Percentiles rank a stretch among this genome's conserved stretches.
phyloP scores from a whole-genome alignment of 2,888 invertebrate genomes.

The Xestia rhomboidea region DNA sequence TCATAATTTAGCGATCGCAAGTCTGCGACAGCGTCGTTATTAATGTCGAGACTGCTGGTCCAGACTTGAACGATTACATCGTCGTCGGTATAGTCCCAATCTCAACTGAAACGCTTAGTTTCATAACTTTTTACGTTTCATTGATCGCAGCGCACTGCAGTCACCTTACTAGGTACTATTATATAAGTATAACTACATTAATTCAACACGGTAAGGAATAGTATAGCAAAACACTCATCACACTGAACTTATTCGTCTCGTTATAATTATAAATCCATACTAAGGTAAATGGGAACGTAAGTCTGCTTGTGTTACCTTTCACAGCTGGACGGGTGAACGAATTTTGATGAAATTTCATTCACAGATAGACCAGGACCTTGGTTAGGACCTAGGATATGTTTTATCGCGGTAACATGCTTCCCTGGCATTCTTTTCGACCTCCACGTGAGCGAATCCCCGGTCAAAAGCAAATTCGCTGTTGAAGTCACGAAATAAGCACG shows the following conservation, averaged over 20 bases:
- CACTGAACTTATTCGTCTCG: background rate
- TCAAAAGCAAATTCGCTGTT: background rate
- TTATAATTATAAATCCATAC: background rate
- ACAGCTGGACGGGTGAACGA: background rate
- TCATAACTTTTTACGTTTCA: slow-evolving; percentile 13
- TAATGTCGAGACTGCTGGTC: too few species aligned
- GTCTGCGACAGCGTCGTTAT: too few species aligned
- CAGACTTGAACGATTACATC: too few species aligned
- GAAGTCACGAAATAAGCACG: background rate
- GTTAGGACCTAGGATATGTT: background rate
- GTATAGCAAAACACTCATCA: background rate
- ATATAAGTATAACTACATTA: background rate
- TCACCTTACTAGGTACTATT: background rate
- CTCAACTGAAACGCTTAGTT: background rate
- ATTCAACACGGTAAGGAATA: background rate
- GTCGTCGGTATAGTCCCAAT: background rate
- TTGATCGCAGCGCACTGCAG: slow-evolving; percentile 20
- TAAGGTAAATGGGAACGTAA: background rate
- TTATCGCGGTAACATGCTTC: background rate
- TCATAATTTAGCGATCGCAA: too few species aligned
- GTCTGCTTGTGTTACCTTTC: background rate
- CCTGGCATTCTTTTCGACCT: background rate
- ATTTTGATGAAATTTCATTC: background rate
- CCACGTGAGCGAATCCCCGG: background rate
- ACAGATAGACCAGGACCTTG: background rate